These are phyloP conservation scores for Thalpophila matura DNA, from an alignment of 2,888 invertebrate species.

Conservation along the genomic window DNA sequence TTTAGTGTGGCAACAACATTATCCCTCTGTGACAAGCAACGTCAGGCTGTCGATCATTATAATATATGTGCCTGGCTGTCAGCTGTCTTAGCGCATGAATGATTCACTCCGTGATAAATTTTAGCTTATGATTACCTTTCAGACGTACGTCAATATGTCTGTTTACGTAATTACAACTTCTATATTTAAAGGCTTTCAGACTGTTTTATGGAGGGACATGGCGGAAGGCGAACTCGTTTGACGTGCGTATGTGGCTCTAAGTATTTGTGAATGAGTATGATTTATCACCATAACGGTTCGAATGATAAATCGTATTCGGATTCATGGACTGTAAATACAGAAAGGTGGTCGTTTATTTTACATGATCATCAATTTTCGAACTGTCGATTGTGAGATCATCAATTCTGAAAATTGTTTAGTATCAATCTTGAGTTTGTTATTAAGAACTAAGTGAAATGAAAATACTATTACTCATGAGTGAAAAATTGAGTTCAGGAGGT, in stretches of 20 bases:
- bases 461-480: conserved; percentile 52
- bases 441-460: conserved; percentile 62
- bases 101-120: conserved; percentile 91
- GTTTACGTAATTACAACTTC: conserved; percentile 88
- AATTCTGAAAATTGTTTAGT: conserved; percentile 62
- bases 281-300: conserved; percentile 80
- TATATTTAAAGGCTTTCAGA: conserved; percentile 83
- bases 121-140: conserved; percentile 91
- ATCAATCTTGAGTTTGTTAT: conserved; percentile 62
- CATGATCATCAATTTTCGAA: conserved; percentile 74
- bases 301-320: conserved; percentile 84
- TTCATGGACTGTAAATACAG: conserved; percentile 80
- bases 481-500: conserved; percentile 52
- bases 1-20: conserved; percentile 87
- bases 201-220: conserved; percentile 78
- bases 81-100: conserved; percentile 90
- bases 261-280: conserved; percentile 82
- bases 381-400: conserved; percentile 64
- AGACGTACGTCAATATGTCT: conserved; percentile 89
- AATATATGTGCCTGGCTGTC: conserved; percentile 90
- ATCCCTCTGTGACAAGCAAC: conserved; percentile 89
- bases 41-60: conserved; percentile 90
- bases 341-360: conserved; percentile 78
- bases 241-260: conserved; percentile 75
- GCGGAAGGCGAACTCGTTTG: conserved; percentile 80